These are phyloP conservation scores for Potamilus streckersoni DNA, from an alignment of 1,140 invertebrate species.

Conservation along the genomic window DNA sequence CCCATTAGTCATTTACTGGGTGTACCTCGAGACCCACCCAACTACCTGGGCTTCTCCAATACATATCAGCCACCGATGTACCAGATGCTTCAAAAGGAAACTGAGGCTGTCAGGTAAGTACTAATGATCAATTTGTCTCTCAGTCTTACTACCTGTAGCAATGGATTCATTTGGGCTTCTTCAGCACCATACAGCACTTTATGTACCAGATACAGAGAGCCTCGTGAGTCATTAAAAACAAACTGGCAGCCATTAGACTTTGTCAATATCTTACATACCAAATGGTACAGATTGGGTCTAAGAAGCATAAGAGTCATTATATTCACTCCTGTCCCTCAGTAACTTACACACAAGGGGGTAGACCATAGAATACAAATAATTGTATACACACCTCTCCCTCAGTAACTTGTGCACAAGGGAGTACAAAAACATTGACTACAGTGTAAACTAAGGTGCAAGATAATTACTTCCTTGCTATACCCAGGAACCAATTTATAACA, in stretches of 20 bases:
- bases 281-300: background rate
- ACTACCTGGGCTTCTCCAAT: constrained; percentile 83
- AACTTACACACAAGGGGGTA: too few relatives aligned
- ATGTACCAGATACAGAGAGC: background rate
- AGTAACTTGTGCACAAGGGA: too few relatives aligned
- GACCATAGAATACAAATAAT: too few relatives aligned
- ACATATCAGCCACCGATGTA: constrained; percentile 82
- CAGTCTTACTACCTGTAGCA: background rate
- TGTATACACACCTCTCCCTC: too few relatives aligned
- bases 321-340: too few relatives aligned
- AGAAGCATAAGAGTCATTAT: too few relatives aligned
- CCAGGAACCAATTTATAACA: too few relatives aligned
- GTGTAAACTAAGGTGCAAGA: too few relatives aligned
- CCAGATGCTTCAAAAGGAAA: constrained; percentile 76
- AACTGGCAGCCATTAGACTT: background rate
- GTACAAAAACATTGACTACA: too few relatives aligned
- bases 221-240: background rate
- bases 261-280: constrained; percentile 5
- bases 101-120: constrained; percentile 70
- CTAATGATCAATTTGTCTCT: background rate
- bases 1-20: constrained; percentile 56
- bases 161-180: background rate
- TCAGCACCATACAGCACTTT: background rate
- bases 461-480: too few relatives aligned
- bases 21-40: constrained; percentile 70